Conservation (phyloP, 1,140 invertebrate genomes). For the Lanistes nyassanus region DNA sequence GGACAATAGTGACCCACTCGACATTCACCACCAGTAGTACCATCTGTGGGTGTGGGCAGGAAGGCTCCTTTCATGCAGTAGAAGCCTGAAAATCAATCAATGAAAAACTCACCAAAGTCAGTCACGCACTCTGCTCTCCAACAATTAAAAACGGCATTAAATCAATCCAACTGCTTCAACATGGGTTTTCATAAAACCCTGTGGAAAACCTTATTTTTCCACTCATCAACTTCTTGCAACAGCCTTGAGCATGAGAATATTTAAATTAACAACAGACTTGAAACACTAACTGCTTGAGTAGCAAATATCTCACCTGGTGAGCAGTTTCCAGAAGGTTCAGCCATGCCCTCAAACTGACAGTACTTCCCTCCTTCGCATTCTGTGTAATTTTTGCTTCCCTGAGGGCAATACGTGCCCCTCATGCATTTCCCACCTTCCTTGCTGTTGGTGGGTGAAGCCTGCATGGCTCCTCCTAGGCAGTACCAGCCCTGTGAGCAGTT, state of each 20-base stretch:
- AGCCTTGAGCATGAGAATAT: too few relatives aligned
- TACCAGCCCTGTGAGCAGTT: constrained; percentile 45
- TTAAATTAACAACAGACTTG: too few relatives aligned
- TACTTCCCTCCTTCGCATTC: constrained; percentile 54
- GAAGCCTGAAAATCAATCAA: constrained; percentile 48
- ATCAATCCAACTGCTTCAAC: too few relatives aligned
- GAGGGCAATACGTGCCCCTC: constrained; percentile 54
- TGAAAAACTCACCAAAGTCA: not conserved
- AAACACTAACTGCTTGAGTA: too few relatives aligned
- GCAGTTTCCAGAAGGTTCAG: constrained; percentile 51
- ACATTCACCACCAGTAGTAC: constrained; percentile 49
- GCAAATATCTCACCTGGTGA: constrained; percentile 50
- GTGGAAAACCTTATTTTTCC: too few relatives aligned
- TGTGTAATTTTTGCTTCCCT: constrained; percentile 48
- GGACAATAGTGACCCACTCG: constrained; percentile 60
- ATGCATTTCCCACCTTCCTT: constrained; percentile 53
- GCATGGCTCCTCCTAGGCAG: constrained; percentile 47
- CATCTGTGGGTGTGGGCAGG: constrained; percentile 42
- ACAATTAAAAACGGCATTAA: too few relatives aligned
- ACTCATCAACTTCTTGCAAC: too few relatives aligned
- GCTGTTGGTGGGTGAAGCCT: constrained; percentile 49
- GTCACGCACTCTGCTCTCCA: too few relatives aligned
- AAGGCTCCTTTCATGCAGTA: constrained; percentile 55
- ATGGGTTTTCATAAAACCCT: too few relatives aligned
- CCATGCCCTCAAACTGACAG: constrained; percentile 44